phyloP scores from a whole-genome alignment of 2,888 invertebrate species.

The Parelbella ahira region DNA sequence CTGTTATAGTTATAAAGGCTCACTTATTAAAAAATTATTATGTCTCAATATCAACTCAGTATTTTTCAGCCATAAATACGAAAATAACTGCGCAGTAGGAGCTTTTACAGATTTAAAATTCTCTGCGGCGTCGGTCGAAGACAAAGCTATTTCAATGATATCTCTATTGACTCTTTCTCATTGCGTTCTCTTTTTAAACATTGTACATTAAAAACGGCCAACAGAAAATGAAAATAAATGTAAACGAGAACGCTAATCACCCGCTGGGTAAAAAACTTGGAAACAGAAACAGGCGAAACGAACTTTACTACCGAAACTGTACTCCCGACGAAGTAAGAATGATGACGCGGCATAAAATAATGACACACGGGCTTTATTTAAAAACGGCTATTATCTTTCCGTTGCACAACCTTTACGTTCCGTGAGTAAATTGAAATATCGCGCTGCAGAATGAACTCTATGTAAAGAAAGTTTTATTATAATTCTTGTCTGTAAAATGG shows the following conservation, averaged over 20 bases:
- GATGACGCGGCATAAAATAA: no score
- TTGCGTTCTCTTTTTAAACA: constrained; percentile 15
- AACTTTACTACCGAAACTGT: no score
- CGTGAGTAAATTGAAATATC: constrained; percentile 58
- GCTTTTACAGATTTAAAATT: constrained; percentile 34
- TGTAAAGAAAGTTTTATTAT: constrained; percentile 17
- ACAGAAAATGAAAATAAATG: constrained; percentile 21
- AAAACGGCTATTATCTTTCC: constrained; percentile 61
- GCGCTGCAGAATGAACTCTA: constrained; percentile 6
- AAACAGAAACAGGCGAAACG: constrained; percentile 14
- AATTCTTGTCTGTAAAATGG: constrained; percentile 18
- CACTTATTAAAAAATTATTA: no score
- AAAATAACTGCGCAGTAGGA: constrained; percentile 30
- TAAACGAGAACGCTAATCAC: constrained; percentile 25
- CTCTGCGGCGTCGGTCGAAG: no score
- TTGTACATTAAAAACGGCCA: constrained; percentile 3
- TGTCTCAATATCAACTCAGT: no score
- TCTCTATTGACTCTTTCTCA: no score
- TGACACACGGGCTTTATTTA: no score
- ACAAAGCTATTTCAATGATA: no score
- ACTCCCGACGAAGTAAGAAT: no score
- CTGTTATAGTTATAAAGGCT: no score
- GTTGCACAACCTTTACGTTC: constrained; percentile 48
- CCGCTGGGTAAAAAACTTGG: constrained; percentile 15
- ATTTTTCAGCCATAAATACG: constrained; percentile 29